These are phyloP conservation scores for Eubucco bourcierii DNA, from an alignment of 2,113 vertebrate genomes.

Conservation along the genomic window DNA sequence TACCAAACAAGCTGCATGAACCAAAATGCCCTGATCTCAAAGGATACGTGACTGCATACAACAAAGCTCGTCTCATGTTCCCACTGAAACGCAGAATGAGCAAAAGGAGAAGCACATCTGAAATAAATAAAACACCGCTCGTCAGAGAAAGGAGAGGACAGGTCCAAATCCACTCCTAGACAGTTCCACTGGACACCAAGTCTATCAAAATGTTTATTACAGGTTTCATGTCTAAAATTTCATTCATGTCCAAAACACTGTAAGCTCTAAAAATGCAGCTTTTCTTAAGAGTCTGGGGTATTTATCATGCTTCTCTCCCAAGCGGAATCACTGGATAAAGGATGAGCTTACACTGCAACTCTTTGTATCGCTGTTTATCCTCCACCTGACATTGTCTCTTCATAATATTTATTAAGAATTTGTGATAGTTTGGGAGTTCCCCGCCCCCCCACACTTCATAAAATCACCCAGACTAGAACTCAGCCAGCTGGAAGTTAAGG, in stretches of 20 bases:
- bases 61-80: constrained; percentile 73
- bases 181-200: neutral
- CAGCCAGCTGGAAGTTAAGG: too few species aligned
- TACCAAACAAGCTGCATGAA: neutral
- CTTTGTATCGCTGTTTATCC: neutral
- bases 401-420: neutral
- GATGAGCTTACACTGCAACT: neutral
- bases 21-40: neutral
- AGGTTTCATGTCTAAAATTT: neutral
- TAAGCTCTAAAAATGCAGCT: neutral
- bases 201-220: neutral
- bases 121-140: neutral
- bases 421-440: too few species aligned
- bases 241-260: neutral
- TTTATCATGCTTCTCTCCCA: neutral
- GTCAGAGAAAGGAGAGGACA: neutral
- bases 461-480: too few species aligned
- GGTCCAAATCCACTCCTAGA: neutral
- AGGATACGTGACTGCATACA: constrained; percentile 87
- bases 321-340: neutral
- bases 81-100: constrained; percentile 85
- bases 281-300: neutral
- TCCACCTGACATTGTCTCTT: neutral
- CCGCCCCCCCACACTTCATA: too few species aligned
- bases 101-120: constrained; percentile 86